Percentiles rank a stretch among this genome's conserved stretches.
phyloP scores from a whole-genome alignment of 2,797 vertebrate species.

The Gymnoscopelus microlampas region DNA sequence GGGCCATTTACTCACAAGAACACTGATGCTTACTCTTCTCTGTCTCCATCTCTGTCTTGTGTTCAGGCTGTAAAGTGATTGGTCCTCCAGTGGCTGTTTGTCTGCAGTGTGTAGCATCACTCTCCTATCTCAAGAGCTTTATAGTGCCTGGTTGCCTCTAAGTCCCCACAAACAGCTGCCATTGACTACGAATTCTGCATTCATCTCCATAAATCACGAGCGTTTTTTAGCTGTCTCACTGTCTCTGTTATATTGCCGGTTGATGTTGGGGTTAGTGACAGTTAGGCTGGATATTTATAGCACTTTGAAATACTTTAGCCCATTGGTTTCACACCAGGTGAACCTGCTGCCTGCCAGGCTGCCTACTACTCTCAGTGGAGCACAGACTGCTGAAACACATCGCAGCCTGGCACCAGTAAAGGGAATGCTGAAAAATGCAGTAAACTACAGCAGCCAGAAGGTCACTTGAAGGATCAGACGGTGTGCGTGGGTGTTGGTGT shows the following conservation, averaged over 20 bases:
- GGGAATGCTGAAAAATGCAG: constrained; percentile 51
- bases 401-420: constrained; percentile 31
- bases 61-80: constrained; percentile 60
- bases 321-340: constrained; percentile 66
- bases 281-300: constrained; percentile 68
- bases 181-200: constrained; percentile 46
- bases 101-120: constrained; percentile 53
- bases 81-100: constrained; percentile 64
- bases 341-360: constrained; percentile 53
- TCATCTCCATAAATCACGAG: constrained; percentile 51
- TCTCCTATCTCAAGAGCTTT: constrained; percentile 69
- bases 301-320: constrained; percentile 62
- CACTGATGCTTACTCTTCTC: constrained; percentile 52
- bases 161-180: constrained; percentile 61
- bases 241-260: constrained; percentile 56
- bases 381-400: constrained; percentile 34
- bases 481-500: constrained; percentile 30
- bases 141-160: constrained; percentile 47
- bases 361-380: constrained; percentile 23
- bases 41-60: constrained; percentile 60
- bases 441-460: constrained; percentile 45
- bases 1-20: constrained; percentile 68
- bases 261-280: constrained; percentile 72
- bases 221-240: constrained; percentile 47
- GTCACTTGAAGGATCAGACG: constrained; percentile 54